These are phyloP conservation scores for Papilio machaon DNA, from an alignment of 1,140 invertebrate species.

Conservation along the genomic window DNA sequence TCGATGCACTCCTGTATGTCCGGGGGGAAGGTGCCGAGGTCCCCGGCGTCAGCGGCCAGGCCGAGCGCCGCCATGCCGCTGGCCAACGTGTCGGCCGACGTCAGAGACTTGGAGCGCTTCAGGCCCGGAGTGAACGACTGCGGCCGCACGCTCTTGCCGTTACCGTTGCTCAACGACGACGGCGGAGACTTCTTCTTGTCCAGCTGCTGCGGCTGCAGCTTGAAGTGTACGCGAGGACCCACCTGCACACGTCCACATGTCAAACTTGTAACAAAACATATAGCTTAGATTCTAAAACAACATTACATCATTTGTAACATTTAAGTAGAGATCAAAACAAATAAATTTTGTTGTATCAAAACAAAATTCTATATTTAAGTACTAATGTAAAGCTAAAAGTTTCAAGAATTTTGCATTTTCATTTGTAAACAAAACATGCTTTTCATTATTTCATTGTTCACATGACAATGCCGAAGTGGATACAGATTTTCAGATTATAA, in stretches of 20 bases:
- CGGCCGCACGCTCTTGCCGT: constrained; percentile 69
- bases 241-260: constrained; percentile 49
- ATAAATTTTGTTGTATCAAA: neutral
- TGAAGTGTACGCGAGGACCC: constrained; percentile 83
- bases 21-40: constrained; percentile 88
- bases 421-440: neutral
- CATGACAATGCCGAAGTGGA: neutral
- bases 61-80: constrained; percentile 84
- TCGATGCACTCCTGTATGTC: constrained; percentile 88
- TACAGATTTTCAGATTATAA: neutral
- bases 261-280: too few species aligned
- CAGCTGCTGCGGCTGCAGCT: constrained; percentile 75
- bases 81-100: constrained; percentile 86
- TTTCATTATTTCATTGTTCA: neutral
- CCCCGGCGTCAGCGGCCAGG: constrained; percentile 85
- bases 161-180: constrained; percentile 69
- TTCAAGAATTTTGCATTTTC: neutral
- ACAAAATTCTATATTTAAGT: neutral
- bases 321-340: neutral
- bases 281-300: too few species aligned
- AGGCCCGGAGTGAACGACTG: constrained; percentile 82
- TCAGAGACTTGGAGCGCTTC: constrained; percentile 91
- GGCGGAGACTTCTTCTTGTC: constrained; percentile 78
- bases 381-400: neutral
- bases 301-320: neutral